phyloP scores from a whole-genome alignment of 2,797 vertebrate genomes.

The Galagoides demidoff region DNA sequence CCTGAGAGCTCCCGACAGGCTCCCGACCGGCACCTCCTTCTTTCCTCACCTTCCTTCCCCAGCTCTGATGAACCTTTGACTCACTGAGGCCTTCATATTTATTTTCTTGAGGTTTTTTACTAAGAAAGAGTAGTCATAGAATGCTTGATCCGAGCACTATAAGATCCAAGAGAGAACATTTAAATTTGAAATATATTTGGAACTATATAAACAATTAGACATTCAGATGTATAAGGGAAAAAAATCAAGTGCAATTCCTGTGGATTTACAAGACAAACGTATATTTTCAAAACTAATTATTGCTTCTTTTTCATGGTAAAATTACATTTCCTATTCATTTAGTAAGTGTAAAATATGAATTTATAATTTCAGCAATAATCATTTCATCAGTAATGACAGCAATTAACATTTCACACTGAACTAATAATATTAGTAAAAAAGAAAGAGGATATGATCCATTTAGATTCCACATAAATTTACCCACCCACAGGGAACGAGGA shows the following conservation, averaged over 20 bases:
- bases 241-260: not conserved
- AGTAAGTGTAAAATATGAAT: constrained; percentile 71
- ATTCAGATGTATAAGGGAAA: constrained; percentile 7
- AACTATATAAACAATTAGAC: not conserved
- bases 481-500: constrained; percentile 36
- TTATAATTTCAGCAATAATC: constrained; percentile 64
- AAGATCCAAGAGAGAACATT: not conserved
- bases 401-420: constrained; percentile 74
- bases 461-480: constrained; percentile 60
- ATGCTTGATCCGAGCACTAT: not conserved
- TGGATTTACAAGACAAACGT: constrained; percentile 1
- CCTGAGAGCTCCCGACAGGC: not conserved
- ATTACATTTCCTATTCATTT: constrained; percentile 62
- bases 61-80: not conserved
- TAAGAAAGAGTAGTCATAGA: not conserved
- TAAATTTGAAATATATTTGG: not conserved
- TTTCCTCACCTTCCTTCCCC: not conserved
- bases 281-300: constrained; percentile 51
- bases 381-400: constrained; percentile 64
- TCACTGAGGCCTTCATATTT: not conserved
- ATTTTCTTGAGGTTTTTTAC: not conserved
- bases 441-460: constrained; percentile 51
- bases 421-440: constrained; percentile 68
- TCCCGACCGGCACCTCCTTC: not conserved
- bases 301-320: constrained; percentile 67